phyloP scores from a whole-genome alignment of 2,888 invertebrate genomes.

The Drosophila glabriapex region DNA sequence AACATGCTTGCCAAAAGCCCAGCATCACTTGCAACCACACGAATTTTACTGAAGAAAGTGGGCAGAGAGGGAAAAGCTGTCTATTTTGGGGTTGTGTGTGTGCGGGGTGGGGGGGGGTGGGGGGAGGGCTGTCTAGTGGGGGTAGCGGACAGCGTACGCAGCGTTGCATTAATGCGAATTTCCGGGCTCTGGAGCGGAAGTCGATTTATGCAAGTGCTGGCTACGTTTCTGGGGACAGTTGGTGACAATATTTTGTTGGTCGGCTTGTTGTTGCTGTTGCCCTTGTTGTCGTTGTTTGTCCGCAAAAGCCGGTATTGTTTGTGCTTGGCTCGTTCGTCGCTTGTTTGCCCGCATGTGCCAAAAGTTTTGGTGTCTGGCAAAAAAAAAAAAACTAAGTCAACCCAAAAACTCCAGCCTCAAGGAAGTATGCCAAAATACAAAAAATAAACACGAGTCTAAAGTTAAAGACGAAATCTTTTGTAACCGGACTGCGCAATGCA shows the following conservation, averaged over 20 bases:
- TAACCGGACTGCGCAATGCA: not conserved
- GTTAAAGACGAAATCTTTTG: not conserved
- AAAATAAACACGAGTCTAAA: not conserved
- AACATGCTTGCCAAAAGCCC: conserved; percentile 45
- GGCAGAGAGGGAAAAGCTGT: not conserved
- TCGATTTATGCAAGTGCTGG: conserved; percentile 62
- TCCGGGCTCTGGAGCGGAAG: conserved; percentile 70
- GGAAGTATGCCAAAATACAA: not conserved
- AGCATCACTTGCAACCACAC: conserved; percentile 64
- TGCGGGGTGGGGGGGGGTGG: not conserved
- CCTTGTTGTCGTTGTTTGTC: conserved; percentile 8
- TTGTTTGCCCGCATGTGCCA: conserved; percentile 56
- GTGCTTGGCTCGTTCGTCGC: not conserved
- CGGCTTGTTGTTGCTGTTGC: conserved; percentile 28
- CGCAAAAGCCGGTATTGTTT: not conserved
- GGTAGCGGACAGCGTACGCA: conserved; percentile 38
- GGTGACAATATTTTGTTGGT: conserved; percentile 50
- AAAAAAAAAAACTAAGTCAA: not conserved
- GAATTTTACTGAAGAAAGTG: conserved; percentile 42
- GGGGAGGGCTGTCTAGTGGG: not conserved
- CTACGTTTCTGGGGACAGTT: conserved; percentile 46
- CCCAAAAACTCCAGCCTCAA: not conserved
- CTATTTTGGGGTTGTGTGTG: not conserved
- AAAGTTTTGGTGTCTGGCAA: conserved; percentile 21
- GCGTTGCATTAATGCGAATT: conserved; percentile 75